Conservation (phyloP, 2,113 vertebrate species). For the Todiramphus chloris region DNA sequence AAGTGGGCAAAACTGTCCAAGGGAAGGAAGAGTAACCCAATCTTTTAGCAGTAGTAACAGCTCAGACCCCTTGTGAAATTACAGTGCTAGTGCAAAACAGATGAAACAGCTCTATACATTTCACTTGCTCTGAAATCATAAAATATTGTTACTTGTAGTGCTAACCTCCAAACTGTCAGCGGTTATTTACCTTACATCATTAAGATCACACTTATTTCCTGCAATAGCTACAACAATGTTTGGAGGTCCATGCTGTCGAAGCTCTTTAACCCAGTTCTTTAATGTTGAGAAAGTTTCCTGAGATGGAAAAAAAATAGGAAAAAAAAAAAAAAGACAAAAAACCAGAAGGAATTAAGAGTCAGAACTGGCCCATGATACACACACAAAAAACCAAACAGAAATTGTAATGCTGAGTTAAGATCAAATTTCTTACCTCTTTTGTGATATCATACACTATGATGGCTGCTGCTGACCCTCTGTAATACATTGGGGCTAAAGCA, state of each 20-base stretch:
- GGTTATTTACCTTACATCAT: slow-evolving; percentile 87
- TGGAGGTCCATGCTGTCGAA: slow-evolving; percentile 94
- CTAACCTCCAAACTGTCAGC: not conserved
- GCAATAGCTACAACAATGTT: slow-evolving; percentile 97
- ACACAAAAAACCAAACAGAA: not conserved
- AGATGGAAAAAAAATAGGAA: not conserved
- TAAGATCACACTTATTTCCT: slow-evolving; percentile 97
- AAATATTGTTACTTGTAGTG: not conserved
- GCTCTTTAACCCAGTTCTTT: slow-evolving; percentile 98
- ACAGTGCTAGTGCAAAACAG: not conserved
- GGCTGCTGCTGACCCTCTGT: slow-evolving; percentile 95
- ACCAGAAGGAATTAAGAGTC: not conserved
- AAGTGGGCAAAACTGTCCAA: not conserved
- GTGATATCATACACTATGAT: slow-evolving; percentile 99
- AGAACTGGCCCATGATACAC: not conserved
- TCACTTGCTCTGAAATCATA: not conserved
- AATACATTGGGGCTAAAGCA: slow-evolving; percentile 98
- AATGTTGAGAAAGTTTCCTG: slow-evolving; percentile 96
- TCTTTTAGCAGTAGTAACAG: not conserved
- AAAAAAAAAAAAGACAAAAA: not conserved
- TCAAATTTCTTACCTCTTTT: slow-evolving; percentile 86
- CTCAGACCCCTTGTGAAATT: not conserved
- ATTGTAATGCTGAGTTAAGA: not conserved
- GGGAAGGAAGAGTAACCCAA: not conserved
- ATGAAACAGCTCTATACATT: not conserved